Percentiles rank a stretch among this genome's conserved stretches.
phyloP scores from a whole-genome alignment of 2,113 vertebrate species.

The Thalassarche chlororhynchos region DNA sequence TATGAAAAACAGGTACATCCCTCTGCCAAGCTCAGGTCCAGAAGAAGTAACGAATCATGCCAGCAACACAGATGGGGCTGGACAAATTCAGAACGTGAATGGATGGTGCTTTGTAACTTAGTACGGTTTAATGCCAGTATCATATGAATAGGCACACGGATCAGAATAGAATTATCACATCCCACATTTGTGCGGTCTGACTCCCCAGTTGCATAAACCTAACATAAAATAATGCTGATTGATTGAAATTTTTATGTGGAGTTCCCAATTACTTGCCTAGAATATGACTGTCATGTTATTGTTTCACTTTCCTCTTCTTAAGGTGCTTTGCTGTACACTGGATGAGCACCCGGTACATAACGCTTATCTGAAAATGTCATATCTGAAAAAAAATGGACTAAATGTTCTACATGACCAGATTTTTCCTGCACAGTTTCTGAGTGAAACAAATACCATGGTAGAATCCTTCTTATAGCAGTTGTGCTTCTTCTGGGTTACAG shows the following conservation, averaged over 20 bases:
- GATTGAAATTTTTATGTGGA: background rate
- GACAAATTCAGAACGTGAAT: background rate
- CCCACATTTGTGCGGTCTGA: constrained; percentile 7
- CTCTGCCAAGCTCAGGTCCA: background rate
- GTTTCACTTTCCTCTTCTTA: background rate
- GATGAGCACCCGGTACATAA: background rate
- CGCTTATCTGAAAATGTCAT: background rate
- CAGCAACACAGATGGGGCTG: background rate
- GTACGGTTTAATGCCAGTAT: background rate
- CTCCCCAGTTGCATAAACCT: background rate
- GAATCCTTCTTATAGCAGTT: background rate
- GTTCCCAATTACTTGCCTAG: background rate
- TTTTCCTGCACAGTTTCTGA: background rate
- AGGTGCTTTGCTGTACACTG: background rate
- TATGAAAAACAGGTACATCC: background rate
- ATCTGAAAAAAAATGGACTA: background rate
- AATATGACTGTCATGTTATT: background rate
- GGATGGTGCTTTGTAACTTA: background rate
- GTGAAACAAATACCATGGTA: background rate
- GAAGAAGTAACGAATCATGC: background rate
- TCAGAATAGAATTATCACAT: constrained; percentile 18
- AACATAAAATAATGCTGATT: background rate
- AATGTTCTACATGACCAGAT: background rate
- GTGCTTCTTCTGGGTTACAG: background rate
- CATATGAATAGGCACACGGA: background rate